Percentiles rank a stretch among this genome's conserved stretches.
Evolutionary conservation across 2,888 invertebrate genomes (phyloP).

Genomic region (Cantharis rufa): DNA sequence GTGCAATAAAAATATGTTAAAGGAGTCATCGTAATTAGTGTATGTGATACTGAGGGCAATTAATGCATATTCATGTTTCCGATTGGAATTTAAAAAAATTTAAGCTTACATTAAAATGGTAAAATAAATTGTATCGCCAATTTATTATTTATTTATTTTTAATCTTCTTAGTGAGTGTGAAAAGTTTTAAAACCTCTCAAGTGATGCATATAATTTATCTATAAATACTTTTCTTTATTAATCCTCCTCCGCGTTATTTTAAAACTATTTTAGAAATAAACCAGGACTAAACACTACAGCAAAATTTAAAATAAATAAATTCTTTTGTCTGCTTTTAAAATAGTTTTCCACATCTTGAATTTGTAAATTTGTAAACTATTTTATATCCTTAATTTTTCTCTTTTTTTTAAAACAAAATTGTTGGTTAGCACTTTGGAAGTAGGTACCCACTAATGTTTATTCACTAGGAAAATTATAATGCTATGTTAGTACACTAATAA

Average conservation of each 20-base stretch:
- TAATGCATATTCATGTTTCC: not conserved
- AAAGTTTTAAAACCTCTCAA: conserved; percentile 5
- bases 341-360: not conserved
- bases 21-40: not conserved
- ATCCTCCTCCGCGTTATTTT: conserved; percentile 15
- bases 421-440: not conserved
- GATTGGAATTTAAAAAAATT: not conserved
- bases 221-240: conserved; percentile 19
- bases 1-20: not conserved
- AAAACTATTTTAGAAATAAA: conserved; percentile 19
- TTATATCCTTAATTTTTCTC: not conserved
- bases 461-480: not conserved
- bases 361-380: not conserved
- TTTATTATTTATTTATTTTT: not conserved
- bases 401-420: not conserved
- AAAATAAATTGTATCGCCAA: not conserved
- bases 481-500: not conserved
- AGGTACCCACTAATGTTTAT: too few relatives aligned
- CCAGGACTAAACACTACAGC: conserved; percentile 10
- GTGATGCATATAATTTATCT: conserved; percentile 13
- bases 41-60: not conserved
- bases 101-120: not conserved
- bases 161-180: not conserved
- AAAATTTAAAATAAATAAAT: conserved; percentile 11
- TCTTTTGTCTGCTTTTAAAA: conserved; percentile 8